phyloP scores from a whole-genome alignment of 2,797 vertebrate species.

The Hydrocynus forskahlii region DNA sequence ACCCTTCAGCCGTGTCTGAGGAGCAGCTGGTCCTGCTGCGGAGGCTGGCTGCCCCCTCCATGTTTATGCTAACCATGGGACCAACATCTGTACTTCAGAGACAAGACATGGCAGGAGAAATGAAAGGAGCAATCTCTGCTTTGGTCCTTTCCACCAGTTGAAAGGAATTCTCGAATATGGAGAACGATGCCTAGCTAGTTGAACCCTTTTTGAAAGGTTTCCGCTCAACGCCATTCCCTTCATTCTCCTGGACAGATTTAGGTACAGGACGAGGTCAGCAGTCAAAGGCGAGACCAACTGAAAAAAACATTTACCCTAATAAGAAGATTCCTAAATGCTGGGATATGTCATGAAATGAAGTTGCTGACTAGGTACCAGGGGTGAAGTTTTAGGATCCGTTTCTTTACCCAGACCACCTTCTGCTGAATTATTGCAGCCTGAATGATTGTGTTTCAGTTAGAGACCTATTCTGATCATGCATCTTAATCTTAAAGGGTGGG shows the following conservation, averaged over 20 bases:
- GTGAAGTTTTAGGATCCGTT: too few relatives aligned
- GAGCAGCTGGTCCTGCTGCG: conserved; percentile 31
- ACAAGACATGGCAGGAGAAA: background rate
- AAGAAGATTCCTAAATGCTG: background rate
- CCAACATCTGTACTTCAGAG: conserved; percentile 19
- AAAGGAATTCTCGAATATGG: background rate
- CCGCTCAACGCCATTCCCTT: background rate
- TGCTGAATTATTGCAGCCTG: too few relatives aligned
- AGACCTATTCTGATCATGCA: too few relatives aligned
- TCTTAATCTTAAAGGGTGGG: too few relatives aligned
- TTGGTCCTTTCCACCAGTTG: background rate
- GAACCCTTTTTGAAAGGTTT: background rate
- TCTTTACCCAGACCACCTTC: too few relatives aligned
- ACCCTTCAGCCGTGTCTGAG: conserved; percentile 5
- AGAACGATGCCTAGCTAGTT: background rate
- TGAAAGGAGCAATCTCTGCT: background rate
- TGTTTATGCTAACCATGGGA: conserved; percentile 20
- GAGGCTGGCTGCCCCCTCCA: background rate
- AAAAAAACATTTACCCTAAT: background rate
- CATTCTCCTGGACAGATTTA: background rate
- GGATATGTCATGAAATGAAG: background rate
- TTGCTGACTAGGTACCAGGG: too few relatives aligned
- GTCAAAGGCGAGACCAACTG: background rate
- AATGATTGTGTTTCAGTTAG: too few relatives aligned
- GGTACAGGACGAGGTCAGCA: background rate